Evolutionary conservation across 1,140 invertebrate species (phyloP), one percentile per base, ranked within the genome.

Genomic region (Meteorus sp.): DNA sequence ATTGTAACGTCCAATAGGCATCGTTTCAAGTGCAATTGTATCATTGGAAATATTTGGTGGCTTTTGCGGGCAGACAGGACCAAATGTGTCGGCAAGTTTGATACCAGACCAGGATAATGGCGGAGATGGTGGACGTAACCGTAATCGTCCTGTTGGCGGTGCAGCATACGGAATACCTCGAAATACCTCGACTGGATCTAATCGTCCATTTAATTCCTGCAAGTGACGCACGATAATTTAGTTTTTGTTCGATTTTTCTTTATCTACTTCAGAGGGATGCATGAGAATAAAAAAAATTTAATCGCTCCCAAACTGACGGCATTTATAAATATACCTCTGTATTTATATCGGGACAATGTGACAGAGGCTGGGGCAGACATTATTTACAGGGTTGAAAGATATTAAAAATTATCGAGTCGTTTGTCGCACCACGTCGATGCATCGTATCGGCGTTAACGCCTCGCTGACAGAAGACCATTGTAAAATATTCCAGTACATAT

Each of bases 101-200:
- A 89, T 87, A 35, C 89, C 88, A 45, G 84, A 82, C 88, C 90
- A 92, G 50, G 84, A 74, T 20, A 85, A 78, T 4, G 89, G 86
- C 3, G 86, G 83, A 37, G 84, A 82, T 22, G 90, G 88, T 11
- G 87, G 82, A 58, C 85, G 85, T 65, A 92, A 89, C 19, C 92
- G 84, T 29, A 90, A 77, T 9, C 84, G 81, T n/a, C 86, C 87
- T 1, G 85, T 77, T 2, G 92, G 91, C 17, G 87, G 85, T 11
- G 90, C 88, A 0, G 91, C 93, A 81, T 94, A 96, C 3, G 91
- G 92, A 44, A 95, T 88, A 56, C 84, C 92, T 61, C 84, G 87
- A 76, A 88, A 93, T 79, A 88, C 86, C 72, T 90, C 91, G 35
- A 94, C 91, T 0, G 90, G 88, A 66, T 89, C 89, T 65, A 94